Evolutionary conservation across 2,888 invertebrate genomes (phyloP), one percentile per base, ranked within the genome.

Genomic region (Unio pictorum): DNA sequence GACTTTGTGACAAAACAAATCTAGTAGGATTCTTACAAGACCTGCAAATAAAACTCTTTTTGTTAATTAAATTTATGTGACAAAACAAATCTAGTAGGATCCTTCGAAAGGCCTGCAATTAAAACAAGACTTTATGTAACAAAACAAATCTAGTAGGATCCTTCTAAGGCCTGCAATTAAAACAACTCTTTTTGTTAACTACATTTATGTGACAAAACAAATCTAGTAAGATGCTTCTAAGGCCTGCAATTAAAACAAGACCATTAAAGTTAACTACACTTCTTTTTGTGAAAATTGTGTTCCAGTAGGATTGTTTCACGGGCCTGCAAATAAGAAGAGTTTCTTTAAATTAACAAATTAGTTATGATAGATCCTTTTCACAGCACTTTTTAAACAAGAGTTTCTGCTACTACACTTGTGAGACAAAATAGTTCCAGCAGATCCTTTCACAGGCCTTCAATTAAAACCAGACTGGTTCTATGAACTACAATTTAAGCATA

Each of bases 351-450:
- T 93, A 91, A 23, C 23, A 23, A 23, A 23, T 23, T 23, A 23
- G 23, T 23, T 23, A 23, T 23, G 23, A 23, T 23, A 23, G 23
- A 23, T 23, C 23, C 23, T 23, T 23, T 23, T 23, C 23, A 23
- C 23, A 23, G 23, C 23, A 23, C 23, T 23, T 23, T 34, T 34
- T 7, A 7, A 34, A 34, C 34, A 34, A 3, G 6, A 45, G 15
- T 45, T 45, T 45, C 45, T 45, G 15, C 15, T 3, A 84, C 95
- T 93, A 91, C 96, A 83, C 93, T 93, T 89, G 96, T 96, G 91
- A 97, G 96, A 90, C 96, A 96, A 91, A 96, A 96, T 82, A 97
- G 92, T 91, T 97, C 96, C 83, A 97, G 92, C 76, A 97, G 77
- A 97, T 92, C 79, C 96, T 92, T 91, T 97, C 95, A 80, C 90